These are phyloP conservation scores for Esox masquinongy DNA, from an alignment of 2,797 vertebrate genomes.

Conservation along the genomic window DNA sequence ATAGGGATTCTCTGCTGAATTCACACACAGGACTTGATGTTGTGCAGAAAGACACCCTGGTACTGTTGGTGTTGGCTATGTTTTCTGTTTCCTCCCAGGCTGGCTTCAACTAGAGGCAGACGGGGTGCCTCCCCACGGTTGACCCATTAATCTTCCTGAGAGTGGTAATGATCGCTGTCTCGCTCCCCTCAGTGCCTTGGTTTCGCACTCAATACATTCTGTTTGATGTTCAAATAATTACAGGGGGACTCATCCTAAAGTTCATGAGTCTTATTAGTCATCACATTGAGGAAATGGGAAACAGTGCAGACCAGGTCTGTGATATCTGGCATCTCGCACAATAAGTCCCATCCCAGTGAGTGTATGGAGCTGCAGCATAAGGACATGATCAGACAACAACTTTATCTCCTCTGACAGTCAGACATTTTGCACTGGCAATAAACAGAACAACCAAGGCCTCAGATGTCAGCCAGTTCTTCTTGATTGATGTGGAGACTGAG, in stretches of 20 bases:
- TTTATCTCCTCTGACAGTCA: not conserved
- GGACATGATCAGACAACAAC: slow-evolving; percentile 2
- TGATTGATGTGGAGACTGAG: slow-evolving; percentile 40
- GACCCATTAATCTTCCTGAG: slow-evolving; percentile 64
- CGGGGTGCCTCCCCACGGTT: slow-evolving; percentile 33
- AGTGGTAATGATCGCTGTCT: slow-evolving; percentile 59
- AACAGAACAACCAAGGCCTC: slow-evolving; percentile 45
- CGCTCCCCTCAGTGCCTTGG: slow-evolving; percentile 28
- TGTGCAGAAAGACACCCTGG: not conserved
- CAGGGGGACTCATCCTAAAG: slow-evolving; percentile 43
- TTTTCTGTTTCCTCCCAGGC: slow-evolving; percentile 35
- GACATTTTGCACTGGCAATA: slow-evolving; percentile 29
- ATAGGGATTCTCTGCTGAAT: not conserved
- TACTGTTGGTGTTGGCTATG: slow-evolving; percentile 19
- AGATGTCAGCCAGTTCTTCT: slow-evolving; percentile 47
- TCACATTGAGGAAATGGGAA: slow-evolving; percentile 31
- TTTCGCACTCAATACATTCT: slow-evolving; percentile 44
- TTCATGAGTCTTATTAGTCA: slow-evolving; percentile 57
- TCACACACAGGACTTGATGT: not conserved
- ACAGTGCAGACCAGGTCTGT: slow-evolving; percentile 17
- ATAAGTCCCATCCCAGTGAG: not conserved
- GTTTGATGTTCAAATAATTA: slow-evolving; percentile 71
- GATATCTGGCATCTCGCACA: slow-evolving; percentile 50
- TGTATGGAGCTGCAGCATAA: slow-evolving; percentile 33
- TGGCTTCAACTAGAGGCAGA: slow-evolving; percentile 11